phyloP scores from a whole-genome alignment of 2,888 invertebrate species.

The Eulithis testata region DNA sequence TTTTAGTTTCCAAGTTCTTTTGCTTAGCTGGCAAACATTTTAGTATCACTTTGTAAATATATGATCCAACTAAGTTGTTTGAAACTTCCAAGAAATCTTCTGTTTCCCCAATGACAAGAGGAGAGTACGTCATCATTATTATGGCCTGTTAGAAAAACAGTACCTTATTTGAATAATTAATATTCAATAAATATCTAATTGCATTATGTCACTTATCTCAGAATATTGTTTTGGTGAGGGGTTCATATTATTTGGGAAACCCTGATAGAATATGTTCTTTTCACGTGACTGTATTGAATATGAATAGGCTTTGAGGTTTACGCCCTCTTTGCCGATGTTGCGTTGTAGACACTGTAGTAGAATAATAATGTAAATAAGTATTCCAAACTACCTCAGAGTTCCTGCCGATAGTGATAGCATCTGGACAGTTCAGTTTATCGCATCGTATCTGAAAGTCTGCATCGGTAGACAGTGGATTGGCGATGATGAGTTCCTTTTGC shows the following conservation, averaged over 20 bases:
- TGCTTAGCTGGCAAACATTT: conserved; percentile 73
- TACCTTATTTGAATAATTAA: too few relatives aligned
- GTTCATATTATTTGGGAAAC: too few relatives aligned
- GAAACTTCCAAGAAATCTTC: conserved; percentile 64
- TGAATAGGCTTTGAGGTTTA: too few relatives aligned
- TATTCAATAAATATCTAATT: too few relatives aligned
- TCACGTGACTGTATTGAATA: too few relatives aligned
- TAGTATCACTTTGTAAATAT: conserved; percentile 63
- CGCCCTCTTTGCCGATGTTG: too few relatives aligned
- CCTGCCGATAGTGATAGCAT: conserved; percentile 56
- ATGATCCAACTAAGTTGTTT: conserved; percentile 65
- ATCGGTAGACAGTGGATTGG: conserved; percentile 63
- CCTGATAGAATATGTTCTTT: too few relatives aligned
- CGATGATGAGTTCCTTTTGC: conserved; percentile 61
- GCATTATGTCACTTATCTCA: too few relatives aligned
- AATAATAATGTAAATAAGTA: not conserved
- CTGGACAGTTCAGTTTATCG: conserved; percentile 58
- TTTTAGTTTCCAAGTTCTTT: conserved; percentile 63
- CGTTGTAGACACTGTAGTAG: too few relatives aligned
- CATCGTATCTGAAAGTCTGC: conserved; percentile 58
- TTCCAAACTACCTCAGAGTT: conserved; percentile 61
- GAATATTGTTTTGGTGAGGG: too few relatives aligned
- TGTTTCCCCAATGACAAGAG: conserved; percentile 68
- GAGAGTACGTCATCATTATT: conserved; percentile 66
- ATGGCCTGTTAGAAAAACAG: conserved; percentile 53